Evolutionary conservation across 1,140 invertebrate genomes (phyloP), one percentile per base, ranked within the genome.

Genomic region (Melipona quadrifasciata): DNA sequence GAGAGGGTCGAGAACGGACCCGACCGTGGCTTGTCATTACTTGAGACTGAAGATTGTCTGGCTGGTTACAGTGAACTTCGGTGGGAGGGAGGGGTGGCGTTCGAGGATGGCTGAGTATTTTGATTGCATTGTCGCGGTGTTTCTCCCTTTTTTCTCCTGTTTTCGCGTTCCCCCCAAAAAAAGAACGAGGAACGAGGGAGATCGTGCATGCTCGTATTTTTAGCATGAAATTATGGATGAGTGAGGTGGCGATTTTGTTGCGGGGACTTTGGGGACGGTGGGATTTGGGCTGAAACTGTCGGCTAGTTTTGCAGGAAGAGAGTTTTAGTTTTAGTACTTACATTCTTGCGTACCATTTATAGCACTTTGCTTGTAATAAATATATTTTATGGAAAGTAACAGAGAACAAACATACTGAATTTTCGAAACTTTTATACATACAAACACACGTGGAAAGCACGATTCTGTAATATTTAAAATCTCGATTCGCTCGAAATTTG

Each of bases 1-100:
- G 86, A 78, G 68, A 78, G 86, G 86, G 82, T 84, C 61, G 82
- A 88, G 73, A 88, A 73, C 61, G 64, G 65, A 85, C 81, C 73
- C 70, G 70, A 77, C 53, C 65, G 64, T 58, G 74, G 74, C 73
- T 78, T 83, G 81, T 83, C 81, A 83, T 83, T 78, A 83, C 75
- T 83, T 53, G 74, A 83, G 75, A 83, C 81, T 83, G 81, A 83
- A 83, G 81, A 83, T 83, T 58, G 81, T 78, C 81, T 78, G 81
- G 81, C 75, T 83, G 81, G 80, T 82, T 82, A 82, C 74, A 70
- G 74, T 77, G 81, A 83, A 83, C 81, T 83, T 83, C 31, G n/a
- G 14, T 27, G 79, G 57, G 21, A 19, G 61, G 16, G 6, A 14
- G 24, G 24, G 11, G 47, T 0, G 31, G 51, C 34, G 21, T 76